A percentile compares a stretch with the other conserved stretches of the same genome.
Conservation (phyloP, 2,888 invertebrate genomes). For the Brachyptera risi region DNA sequence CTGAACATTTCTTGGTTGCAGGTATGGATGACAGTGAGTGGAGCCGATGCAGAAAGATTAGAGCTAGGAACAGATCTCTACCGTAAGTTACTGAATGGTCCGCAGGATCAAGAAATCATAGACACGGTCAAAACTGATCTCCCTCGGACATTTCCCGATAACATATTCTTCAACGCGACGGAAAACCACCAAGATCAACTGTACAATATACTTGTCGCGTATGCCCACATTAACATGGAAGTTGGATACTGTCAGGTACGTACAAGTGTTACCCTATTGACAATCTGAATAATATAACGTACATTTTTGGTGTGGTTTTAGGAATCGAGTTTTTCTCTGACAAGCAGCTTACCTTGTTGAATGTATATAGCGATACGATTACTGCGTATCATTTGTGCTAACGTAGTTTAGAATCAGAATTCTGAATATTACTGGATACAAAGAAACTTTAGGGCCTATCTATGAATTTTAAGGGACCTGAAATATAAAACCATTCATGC, state of each 20-base stretch:
- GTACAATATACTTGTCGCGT: slow-evolving; percentile 80
- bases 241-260: slow-evolving; percentile 84
- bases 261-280: no score
- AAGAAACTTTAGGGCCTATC: no score
- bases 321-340: no score
- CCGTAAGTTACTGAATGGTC: slow-evolving; percentile 58
- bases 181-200: slow-evolving; percentile 71
- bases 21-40: slow-evolving; percentile 85
- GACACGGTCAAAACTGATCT: slow-evolving; percentile 85
- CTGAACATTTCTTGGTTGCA: slow-evolving; percentile 37
- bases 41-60: slow-evolving; percentile 65
- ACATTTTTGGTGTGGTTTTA: neutral
- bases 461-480: no score
- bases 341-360: no score
- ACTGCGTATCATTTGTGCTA: no score
- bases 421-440: no score
- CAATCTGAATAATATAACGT: no score
- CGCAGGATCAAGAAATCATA: slow-evolving; percentile 65
- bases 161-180: slow-evolving; percentile 78
- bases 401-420: no score
- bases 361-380: no score
- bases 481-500: no score
- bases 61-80: slow-evolving; percentile 48
- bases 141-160: slow-evolving; percentile 92
- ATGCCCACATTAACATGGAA: slow-evolving; percentile 80